Evolutionary conservation across 2,797 vertebrate species (phyloP).

Genomic region (Lepus oiostolus): DNA sequence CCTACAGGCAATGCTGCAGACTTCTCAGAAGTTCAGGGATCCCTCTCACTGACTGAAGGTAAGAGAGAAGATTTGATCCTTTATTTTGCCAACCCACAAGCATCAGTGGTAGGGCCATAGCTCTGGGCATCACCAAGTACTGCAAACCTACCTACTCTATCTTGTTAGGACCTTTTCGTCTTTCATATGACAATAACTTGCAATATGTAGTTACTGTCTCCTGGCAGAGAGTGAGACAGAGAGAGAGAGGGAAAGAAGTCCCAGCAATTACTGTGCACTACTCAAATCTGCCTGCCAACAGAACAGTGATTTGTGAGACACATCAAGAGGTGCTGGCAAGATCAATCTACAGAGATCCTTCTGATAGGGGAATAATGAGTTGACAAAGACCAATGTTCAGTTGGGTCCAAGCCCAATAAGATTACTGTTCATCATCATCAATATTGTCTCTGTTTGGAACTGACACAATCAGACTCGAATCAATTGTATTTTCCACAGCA

Average conservation of each 20-base stretch:
- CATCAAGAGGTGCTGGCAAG: slow-evolving; percentile 90
- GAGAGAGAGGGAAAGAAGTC: slow-evolving; percentile 75
- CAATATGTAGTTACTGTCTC: slow-evolving; percentile 87
- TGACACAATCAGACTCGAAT: slow-evolving; percentile 91
- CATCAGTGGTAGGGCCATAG: slow-evolving; percentile 60
- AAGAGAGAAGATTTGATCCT: slow-evolving; percentile 35
- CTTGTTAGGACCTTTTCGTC: slow-evolving; percentile 85
- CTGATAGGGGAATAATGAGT: slow-evolving; percentile 92
- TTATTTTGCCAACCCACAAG: slow-evolving; percentile 74
- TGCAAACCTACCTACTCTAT: slow-evolving; percentile 81
- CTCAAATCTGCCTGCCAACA: slow-evolving; percentile 91
- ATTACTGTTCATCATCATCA: slow-evolving; percentile 91
- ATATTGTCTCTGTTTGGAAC: slow-evolving; percentile 90
- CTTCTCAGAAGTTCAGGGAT: slow-evolving; percentile 31
- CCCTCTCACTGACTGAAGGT: slow-evolving; percentile 59
- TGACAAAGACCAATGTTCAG: slow-evolving; percentile 91
- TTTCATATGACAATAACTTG: slow-evolving; percentile 88
- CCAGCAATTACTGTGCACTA: slow-evolving; percentile 90
- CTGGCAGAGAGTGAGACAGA: slow-evolving; percentile 74
- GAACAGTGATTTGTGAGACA: slow-evolving; percentile 91
- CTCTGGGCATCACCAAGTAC: slow-evolving; percentile 77
- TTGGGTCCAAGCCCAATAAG: slow-evolving; percentile 91
- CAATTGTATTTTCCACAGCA: slow-evolving; percentile 90
- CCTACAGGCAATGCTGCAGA: slow-evolving; percentile 57
- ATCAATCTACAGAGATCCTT: slow-evolving; percentile 91